A percentile compares a stretch with the other conserved stretches of the same genome.
phyloP scores from a whole-genome alignment of 2,797 vertebrate species.

The Bovichtus variegatus region DNA sequence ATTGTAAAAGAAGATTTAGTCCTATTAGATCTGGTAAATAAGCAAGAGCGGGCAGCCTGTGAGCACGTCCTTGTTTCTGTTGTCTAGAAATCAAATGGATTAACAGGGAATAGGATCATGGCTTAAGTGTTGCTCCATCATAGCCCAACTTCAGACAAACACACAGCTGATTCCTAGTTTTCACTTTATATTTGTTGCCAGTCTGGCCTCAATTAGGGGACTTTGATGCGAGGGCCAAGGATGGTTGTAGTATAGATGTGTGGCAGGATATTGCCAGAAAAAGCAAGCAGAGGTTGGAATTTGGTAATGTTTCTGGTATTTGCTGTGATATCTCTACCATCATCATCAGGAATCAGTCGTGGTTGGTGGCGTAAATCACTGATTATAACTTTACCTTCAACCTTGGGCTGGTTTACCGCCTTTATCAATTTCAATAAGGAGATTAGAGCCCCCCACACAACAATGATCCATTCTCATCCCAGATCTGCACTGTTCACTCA shows the following conservation, averaged over 20 bases:
- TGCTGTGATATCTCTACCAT: constrained; percentile 15
- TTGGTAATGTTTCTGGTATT: constrained; percentile 6
- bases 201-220: constrained; percentile 32
- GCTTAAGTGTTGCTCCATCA: constrained; percentile 57
- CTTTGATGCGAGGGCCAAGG: constrained; percentile 41
- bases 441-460: constrained; percentile 28
- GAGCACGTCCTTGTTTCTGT: constrained; percentile 72
- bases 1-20: constrained; percentile 84
- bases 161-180: constrained; percentile 32
- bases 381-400: constrained; percentile 49
- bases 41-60: constrained; percentile 66
- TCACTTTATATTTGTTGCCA: constrained; percentile 25
- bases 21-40: constrained; percentile 79
- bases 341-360: neutral
- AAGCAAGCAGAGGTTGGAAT: constrained; percentile 1
- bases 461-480: constrained; percentile 49
- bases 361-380: constrained; percentile 26
- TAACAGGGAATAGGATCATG: constrained; percentile 63
- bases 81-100: constrained; percentile 79
- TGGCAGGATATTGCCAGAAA: neutral
- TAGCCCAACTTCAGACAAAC: constrained; percentile 46
- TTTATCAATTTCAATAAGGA: constrained; percentile 24
- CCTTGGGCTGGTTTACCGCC: constrained; percentile 24
- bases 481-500: constrained; percentile 71
- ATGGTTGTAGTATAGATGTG: constrained; percentile 11